Evolutionary conservation across 2,888 invertebrate species (phyloP).

Genomic region (Hyles lineata): DNA sequence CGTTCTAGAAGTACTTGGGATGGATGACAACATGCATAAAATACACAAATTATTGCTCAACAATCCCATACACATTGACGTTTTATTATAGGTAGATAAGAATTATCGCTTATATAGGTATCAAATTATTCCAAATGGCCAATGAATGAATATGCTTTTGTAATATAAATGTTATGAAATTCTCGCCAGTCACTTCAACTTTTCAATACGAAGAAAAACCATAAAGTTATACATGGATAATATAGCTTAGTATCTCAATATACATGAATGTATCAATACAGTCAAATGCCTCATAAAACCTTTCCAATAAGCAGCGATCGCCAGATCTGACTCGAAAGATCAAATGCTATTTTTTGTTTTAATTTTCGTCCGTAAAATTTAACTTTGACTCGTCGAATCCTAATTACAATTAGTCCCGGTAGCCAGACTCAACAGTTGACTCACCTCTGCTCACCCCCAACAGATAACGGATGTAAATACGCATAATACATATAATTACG

Average conservation of each 20-base stretch:
- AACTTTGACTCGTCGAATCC: neutral
- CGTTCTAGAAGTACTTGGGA: neutral
- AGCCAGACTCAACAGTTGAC: neutral
- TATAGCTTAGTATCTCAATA: neutral
- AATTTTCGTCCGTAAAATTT: neutral
- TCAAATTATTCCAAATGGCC: conserved; percentile 22
- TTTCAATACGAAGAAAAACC: neutral
- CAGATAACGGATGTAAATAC: conserved; percentile 9
- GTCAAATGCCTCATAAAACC: neutral
- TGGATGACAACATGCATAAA: conserved; percentile 2
- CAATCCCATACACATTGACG: neutral
- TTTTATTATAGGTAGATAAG: conserved; percentile 11
- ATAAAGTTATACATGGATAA: neutral
- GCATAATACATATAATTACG: conserved; percentile 15
- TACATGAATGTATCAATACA: neutral
- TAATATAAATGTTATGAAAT: conserved; percentile 14
- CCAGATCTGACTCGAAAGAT: neutral
- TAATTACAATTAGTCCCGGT: neutral
- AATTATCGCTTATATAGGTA: conserved; percentile 14
- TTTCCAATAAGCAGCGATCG: neutral
- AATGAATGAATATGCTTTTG: conserved; percentile 4
- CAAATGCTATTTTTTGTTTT: neutral
- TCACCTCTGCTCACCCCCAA: conserved; percentile 22
- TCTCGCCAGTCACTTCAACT: neutral
- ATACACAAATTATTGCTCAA: neutral